phyloP scores from a whole-genome alignment of 2,888 invertebrate genomes.

The Tipula unca region DNA sequence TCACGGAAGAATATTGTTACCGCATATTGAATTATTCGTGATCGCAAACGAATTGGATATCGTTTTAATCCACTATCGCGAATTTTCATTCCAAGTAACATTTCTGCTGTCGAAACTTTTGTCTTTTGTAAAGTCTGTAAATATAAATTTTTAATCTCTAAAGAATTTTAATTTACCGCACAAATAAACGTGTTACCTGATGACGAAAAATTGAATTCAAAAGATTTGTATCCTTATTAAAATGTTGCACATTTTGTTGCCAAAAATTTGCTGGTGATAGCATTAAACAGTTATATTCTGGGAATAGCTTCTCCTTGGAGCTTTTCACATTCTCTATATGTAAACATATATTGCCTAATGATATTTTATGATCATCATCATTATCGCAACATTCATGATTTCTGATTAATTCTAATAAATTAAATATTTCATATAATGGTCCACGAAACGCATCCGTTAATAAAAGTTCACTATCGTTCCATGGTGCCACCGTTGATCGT shows the following conservation, averaged over 20 bases:
- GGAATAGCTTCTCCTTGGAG: slow-evolving; percentile 59
- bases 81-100: slow-evolving; percentile 86
- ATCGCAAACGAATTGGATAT: slow-evolving; percentile 74
- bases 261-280: slow-evolving; percentile 92
- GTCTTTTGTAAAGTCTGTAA: slow-evolving; percentile 70
- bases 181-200: no score
- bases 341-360: slow-evolving; percentile 72
- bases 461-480: slow-evolving; percentile 64
- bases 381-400: slow-evolving; percentile 65
- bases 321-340: slow-evolving; percentile 74
- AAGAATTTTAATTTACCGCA: background rate
- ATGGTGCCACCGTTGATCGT: slow-evolving; percentile 74
- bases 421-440: slow-evolving; percentile 82
- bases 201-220: slow-evolving; percentile 74
- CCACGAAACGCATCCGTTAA: slow-evolving; percentile 87
- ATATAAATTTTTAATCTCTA: background rate
- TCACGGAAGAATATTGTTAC: slow-evolving; percentile 78
- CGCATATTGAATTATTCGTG: slow-evolving; percentile 81
- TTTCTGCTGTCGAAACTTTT: slow-evolving; percentile 76
- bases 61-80: slow-evolving; percentile 84
- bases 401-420: slow-evolving; percentile 73
- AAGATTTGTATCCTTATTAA: slow-evolving; percentile 69
- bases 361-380: slow-evolving; percentile 50
- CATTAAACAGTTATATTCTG: slow-evolving; percentile 85
- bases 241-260: slow-evolving; percentile 73